phyloP scores from a whole-genome alignment of 2,888 invertebrate genomes.

The Malthinus seriepunctatus region DNA sequence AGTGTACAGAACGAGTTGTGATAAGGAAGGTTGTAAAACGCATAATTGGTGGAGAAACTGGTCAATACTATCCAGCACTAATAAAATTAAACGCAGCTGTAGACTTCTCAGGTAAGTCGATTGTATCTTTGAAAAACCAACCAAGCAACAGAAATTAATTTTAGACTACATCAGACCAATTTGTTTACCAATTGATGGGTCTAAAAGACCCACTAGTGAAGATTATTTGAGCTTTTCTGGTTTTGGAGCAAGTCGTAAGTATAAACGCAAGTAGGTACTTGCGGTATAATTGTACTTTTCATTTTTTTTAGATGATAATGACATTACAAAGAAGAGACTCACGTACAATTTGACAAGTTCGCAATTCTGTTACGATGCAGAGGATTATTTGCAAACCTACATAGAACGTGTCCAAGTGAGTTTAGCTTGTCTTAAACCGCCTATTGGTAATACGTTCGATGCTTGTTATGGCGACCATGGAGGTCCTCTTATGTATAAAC shows the following conservation, averaged over 20 bases:
- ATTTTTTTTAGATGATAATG: background rate
- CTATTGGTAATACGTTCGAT: background rate
- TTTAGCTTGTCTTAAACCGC: slow-evolving; percentile 4
- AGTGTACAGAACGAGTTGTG: background rate
- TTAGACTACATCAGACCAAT: too few species aligned
- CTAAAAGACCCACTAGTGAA: background rate
- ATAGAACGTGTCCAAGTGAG: slow-evolving; percentile 4
- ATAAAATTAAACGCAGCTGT: slow-evolving; percentile 7
- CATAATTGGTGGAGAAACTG: slow-evolving; percentile 10
- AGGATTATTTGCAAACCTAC: slow-evolving; percentile 3
- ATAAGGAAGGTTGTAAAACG: slow-evolving; percentile 2
- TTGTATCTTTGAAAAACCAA: too few species aligned
- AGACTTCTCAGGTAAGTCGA: slow-evolving; percentile 7
- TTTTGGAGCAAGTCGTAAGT: slow-evolving; percentile 11
- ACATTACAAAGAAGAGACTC: slow-evolving; percentile 3
- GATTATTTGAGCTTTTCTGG: slow-evolving; percentile 17
- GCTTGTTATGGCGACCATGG: slow-evolving; percentile 17
- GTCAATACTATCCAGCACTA: slow-evolving; percentile 6
- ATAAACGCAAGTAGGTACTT: too few species aligned
- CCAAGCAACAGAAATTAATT: too few species aligned
- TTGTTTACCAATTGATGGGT: too few species aligned
- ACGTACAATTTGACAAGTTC: slow-evolving; percentile 4
- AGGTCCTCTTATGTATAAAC: slow-evolving; percentile 18
- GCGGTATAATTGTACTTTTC: too few species aligned
- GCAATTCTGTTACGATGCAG: slow-evolving; percentile 11